Conservation (phyloP, 1,140 invertebrate species). For the Atta colombica region DNA sequence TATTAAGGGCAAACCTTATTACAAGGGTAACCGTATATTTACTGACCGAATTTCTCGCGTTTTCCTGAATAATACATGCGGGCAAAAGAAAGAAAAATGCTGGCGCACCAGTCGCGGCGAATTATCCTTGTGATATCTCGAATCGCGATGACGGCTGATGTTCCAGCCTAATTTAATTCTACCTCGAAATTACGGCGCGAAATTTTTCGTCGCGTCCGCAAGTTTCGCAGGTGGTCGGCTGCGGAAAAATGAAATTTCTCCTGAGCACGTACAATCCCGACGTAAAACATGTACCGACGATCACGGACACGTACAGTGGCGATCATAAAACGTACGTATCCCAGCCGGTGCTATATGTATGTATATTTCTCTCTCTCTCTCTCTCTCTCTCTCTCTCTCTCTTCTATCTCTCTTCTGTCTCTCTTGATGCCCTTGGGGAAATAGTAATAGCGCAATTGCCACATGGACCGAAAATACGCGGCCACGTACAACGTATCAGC, state of each 20-base stretch:
- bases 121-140: slow-evolving; percentile 33
- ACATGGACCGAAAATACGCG: slow-evolving; percentile 51
- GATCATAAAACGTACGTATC: slow-evolving; percentile 68
- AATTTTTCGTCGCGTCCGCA: slow-evolving; percentile 50
- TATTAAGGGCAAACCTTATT: slow-evolving; percentile 21
- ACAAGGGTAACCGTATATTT: slow-evolving; percentile 25
- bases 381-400: neutral
- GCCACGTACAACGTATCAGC: slow-evolving; percentile 51
- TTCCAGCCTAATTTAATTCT: slow-evolving; percentile 49
- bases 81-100: neutral
- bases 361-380: neutral
- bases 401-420: neutral
- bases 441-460: slow-evolving; percentile 65
- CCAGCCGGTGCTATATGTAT: slow-evolving; percentile 31
- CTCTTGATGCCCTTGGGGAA: slow-evolving; percentile 50
- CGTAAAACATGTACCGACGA: slow-evolving; percentile 62
- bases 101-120: slow-evolving; percentile 9
- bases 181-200: slow-evolving; percentile 37
- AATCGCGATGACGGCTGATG: slow-evolving; percentile 39
- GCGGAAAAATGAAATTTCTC: slow-evolving; percentile 63
- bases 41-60: slow-evolving; percentile 43
- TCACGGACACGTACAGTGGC: slow-evolving; percentile 58
- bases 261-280: slow-evolving; percentile 48
- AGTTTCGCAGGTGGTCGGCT: slow-evolving; percentile 19
- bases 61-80: slow-evolving; percentile 40